Conservation (phyloP, 2,113 vertebrate species). For the Barbus barbus region DNA sequence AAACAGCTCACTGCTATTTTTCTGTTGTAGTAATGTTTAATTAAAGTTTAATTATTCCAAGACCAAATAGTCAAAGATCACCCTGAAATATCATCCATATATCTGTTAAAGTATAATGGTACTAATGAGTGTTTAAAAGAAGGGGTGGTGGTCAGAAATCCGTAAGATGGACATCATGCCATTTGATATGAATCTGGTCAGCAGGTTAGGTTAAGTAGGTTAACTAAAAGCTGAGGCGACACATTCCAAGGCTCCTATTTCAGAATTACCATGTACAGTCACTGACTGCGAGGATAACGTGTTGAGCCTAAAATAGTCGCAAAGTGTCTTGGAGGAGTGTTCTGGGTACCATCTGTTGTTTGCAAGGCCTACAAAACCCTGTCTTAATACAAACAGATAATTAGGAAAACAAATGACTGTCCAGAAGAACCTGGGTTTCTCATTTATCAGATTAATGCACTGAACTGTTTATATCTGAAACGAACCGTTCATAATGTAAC, state of each 20-base stretch:
- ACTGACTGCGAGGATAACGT: slow-evolving; percentile 52
- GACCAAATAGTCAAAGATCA: neutral
- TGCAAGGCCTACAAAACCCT: slow-evolving; percentile 9
- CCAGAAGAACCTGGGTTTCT: neutral
- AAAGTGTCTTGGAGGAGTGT: neutral
- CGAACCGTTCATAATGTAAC: slow-evolving; percentile 37
- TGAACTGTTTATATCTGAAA: neutral
- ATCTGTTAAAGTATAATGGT: neutral
- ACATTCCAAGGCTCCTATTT: slow-evolving; percentile 77
- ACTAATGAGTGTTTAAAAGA: neutral
- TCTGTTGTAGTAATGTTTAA: neutral
- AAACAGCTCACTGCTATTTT: neutral
- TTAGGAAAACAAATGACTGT: neutral
- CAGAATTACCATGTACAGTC: slow-evolving; percentile 71
- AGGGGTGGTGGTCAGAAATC: neutral
- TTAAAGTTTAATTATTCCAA: neutral
- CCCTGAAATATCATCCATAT: too few relatives aligned
- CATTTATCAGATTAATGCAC: neutral
- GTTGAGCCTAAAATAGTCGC: slow-evolving; percentile 68
- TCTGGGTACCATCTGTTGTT: slow-evolving; percentile 2
- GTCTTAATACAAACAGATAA: neutral
- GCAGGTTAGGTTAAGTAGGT: slow-evolving; percentile 41
- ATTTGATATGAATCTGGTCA: slow-evolving; percentile 55
- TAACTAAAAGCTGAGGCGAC: slow-evolving; percentile 66
- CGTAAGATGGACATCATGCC: slow-evolving; percentile 14